Conservation (phyloP, 92 coral and sea anemone genomes). For the Porites lobata region DNA sequence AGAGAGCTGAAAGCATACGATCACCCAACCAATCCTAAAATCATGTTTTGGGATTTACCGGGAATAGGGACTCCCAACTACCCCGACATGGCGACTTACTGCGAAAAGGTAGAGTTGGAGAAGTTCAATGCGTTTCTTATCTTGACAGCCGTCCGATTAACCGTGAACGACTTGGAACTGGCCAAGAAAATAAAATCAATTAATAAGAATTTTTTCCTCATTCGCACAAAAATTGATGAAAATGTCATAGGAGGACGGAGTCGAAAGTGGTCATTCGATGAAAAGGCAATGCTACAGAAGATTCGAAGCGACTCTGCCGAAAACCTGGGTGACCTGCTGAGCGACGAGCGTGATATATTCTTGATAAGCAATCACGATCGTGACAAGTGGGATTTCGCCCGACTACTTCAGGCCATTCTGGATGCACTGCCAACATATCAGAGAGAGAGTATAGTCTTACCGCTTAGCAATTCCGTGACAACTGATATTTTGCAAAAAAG, state of each 20-base stretch:
- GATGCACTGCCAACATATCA: conserved; percentile 42
- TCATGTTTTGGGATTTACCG: conserved; percentile 58
- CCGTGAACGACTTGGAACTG: conserved; percentile 35
- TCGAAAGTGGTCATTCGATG: conserved; percentile 50
- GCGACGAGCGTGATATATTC: conserved; percentile 25
- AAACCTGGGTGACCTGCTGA: conserved; percentile 34
- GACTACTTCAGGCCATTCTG: conserved; percentile 60
- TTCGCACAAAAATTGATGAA: conserved; percentile 50
- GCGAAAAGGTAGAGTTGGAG: conserved; percentile 22
- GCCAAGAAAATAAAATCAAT: no score
- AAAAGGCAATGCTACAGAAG: conserved; percentile 35
- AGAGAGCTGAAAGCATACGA: conserved; percentile 15
- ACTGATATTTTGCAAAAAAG: conserved; percentile 47
- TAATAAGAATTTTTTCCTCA: conserved; percentile 42
- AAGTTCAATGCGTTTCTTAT: conserved; percentile 48
- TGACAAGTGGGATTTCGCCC: conserved; percentile 65
- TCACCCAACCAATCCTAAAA: conserved; percentile 33
- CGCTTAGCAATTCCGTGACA: conserved; percentile 35
- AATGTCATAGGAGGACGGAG: no score
- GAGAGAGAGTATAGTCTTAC: conserved; percentile 20
- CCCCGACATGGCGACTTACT: conserved; percentile 56
- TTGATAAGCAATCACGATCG: conserved; percentile 59
- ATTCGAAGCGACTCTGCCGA: conserved; percentile 31
- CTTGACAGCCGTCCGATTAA: conserved; percentile 42
- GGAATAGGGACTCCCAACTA: conserved; percentile 62